These are phyloP conservation scores for Ursus arctos DNA, from an alignment of 2,113 vertebrate genomes.

Conservation along the genomic window DNA sequence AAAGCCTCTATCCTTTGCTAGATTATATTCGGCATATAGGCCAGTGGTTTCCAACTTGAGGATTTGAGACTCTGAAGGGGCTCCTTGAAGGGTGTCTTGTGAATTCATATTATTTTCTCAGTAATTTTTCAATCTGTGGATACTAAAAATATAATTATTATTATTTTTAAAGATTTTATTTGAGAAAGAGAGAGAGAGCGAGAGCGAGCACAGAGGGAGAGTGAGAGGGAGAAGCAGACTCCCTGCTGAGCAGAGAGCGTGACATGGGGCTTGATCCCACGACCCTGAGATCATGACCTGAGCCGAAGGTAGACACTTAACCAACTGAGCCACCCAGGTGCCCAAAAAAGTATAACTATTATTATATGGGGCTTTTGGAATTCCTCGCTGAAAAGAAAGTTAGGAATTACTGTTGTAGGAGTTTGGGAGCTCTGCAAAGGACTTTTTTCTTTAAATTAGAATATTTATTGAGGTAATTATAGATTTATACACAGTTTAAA, in stretches of 20 bases:
- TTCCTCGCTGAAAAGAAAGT: neutral
- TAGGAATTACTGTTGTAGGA: constrained; percentile 14
- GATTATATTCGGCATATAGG: neutral
- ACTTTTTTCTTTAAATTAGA: constrained; percentile 11
- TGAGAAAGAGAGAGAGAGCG: neutral
- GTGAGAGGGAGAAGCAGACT: neutral
- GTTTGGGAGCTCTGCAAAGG: neutral
- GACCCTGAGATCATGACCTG: no score
- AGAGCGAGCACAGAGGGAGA: no score
- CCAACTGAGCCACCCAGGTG: no score
- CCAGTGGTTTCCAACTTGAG: neutral
- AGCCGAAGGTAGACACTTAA: no score
- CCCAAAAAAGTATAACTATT: neutral
- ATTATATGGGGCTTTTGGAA: constrained; percentile 38
- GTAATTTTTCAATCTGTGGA: neutral
- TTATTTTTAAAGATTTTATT: neutral
- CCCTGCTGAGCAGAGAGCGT: neutral
- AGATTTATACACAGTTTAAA: neutral
- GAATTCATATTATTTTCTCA: constrained; percentile 18
- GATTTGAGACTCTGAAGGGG: constrained; percentile 5
- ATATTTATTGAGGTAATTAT: constrained; percentile 46
- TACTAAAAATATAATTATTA: constrained; percentile 17
- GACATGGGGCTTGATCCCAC: neutral
- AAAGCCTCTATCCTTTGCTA: constrained; percentile 29
- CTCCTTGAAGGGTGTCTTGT: neutral